phyloP scores from a whole-genome alignment of 2,888 invertebrate species.

The Idaea straminata region DNA sequence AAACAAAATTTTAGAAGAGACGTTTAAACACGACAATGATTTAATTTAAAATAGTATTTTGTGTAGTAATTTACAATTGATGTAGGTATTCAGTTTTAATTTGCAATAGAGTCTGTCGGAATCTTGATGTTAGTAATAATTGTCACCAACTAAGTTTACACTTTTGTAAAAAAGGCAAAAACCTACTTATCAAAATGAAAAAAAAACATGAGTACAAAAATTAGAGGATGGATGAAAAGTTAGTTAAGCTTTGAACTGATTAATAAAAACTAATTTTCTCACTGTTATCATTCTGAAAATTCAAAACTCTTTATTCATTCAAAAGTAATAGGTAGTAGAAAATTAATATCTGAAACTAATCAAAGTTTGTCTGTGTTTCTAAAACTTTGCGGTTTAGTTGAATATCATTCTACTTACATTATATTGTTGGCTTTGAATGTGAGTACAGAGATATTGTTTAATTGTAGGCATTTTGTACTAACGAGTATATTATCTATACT shows the following conservation, averaged over 20 bases:
- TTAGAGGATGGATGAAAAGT: too few relatives aligned
- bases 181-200: too few relatives aligned
- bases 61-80: constrained; percentile 17
- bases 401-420: constrained; percentile 3
- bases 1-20: constrained; percentile 80
- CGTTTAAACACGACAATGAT: constrained; percentile 74
- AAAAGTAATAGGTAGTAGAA: constrained; percentile 18
- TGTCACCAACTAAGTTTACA: too few relatives aligned
- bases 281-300: background rate
- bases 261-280: background rate
- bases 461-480: background rate
- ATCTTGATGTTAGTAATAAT: background rate
- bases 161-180: too few relatives aligned
- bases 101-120: background rate
- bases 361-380: constrained; percentile 58
- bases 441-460: background rate
- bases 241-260: background rate
- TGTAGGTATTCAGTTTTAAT: background rate
- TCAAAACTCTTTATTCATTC: background rate
- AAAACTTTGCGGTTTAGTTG: constrained; percentile 21
- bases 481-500: background rate
- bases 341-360: constrained; percentile 66
- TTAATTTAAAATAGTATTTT: constrained; percentile 54
- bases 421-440: constrained; percentile 8
- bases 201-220: too few relatives aligned